Conservation (phyloP, 2,888 invertebrate genomes). For the Lithophane leautieri region DNA sequence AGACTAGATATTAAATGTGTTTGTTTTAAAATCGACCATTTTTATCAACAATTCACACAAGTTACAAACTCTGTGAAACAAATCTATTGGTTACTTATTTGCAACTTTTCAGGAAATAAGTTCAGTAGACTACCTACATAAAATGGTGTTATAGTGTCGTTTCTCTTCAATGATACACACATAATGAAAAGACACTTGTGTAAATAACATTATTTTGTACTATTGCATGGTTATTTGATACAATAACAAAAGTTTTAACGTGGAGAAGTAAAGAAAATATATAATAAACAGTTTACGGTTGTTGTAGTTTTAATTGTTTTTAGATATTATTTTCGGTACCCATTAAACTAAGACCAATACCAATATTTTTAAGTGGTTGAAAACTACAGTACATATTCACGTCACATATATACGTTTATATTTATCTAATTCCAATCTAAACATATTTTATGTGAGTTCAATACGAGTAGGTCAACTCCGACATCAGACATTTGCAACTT, state of each 20-base stretch:
- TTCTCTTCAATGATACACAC: slow-evolving; percentile 9
- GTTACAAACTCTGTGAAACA: too few relatives aligned
- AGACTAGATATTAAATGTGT: too few relatives aligned
- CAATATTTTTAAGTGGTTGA: not conserved
- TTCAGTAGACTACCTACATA: not conserved
- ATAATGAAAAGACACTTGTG: slow-evolving; percentile 10
- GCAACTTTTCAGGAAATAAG: not conserved
- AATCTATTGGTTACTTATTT: not conserved
- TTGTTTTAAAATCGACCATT: too few relatives aligned
- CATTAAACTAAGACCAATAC: not conserved
- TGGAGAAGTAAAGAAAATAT: not conserved
- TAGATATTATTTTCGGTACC: not conserved
- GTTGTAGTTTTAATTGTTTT: not conserved
- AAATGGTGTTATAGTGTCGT: not conserved
- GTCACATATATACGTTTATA: not conserved
- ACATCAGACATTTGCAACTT: slow-evolving; percentile 21
- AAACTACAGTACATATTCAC: not conserved
- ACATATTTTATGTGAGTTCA: slow-evolving; percentile 20
- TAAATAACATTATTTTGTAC: not conserved
- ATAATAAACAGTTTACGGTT: not conserved
- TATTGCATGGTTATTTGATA: not conserved
- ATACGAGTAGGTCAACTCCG: not conserved
- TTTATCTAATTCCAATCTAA: not conserved
- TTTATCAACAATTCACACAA: too few relatives aligned
- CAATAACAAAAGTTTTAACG: not conserved